These are phyloP conservation scores for Candoia aspera DNA, from an alignment of 2,113 vertebrate genomes.

Conservation along the genomic window DNA sequence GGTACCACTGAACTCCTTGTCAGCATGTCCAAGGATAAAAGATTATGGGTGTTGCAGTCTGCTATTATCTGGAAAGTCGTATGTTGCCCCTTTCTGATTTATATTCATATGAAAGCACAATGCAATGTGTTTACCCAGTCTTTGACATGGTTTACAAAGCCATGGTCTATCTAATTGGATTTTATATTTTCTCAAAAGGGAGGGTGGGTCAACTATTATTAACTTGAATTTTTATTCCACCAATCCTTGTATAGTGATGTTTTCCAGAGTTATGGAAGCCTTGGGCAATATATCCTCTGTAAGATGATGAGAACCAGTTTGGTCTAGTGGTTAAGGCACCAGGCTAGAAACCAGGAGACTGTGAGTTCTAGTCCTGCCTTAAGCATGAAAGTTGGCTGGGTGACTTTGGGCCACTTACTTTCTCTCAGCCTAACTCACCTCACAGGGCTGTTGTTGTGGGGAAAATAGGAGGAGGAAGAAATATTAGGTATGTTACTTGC, in stretches of 20 bases:
- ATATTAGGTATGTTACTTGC: too few species aligned
- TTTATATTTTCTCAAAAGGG: too few species aligned
- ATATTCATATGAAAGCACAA: background rate
- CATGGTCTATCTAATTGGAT: background rate
- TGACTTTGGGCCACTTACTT: too few species aligned
- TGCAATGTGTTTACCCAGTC: background rate
- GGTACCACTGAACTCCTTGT: background rate
- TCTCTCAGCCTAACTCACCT: too few species aligned
- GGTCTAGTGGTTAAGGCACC: too few species aligned
- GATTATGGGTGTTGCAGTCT: background rate
- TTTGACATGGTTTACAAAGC: background rate
- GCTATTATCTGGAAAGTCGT: background rate
- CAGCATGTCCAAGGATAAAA: background rate
- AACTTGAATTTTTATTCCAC: too few species aligned
- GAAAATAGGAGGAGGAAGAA: too few species aligned
- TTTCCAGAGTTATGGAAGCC: background rate
- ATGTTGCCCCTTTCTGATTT: background rate
- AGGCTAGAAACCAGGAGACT: too few species aligned
- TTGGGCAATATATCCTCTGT: background rate
- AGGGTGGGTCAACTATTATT: too few species aligned
- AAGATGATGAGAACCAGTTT: background rate
- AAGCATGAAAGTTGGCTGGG: too few species aligned
- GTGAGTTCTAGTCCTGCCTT: too few species aligned
- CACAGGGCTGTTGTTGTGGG: too few species aligned
- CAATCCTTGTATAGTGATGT: background rate